Base-by-base conservation (phyloP, 2,113 vertebrate species). In the Patagioenas fasciata region DNA sequence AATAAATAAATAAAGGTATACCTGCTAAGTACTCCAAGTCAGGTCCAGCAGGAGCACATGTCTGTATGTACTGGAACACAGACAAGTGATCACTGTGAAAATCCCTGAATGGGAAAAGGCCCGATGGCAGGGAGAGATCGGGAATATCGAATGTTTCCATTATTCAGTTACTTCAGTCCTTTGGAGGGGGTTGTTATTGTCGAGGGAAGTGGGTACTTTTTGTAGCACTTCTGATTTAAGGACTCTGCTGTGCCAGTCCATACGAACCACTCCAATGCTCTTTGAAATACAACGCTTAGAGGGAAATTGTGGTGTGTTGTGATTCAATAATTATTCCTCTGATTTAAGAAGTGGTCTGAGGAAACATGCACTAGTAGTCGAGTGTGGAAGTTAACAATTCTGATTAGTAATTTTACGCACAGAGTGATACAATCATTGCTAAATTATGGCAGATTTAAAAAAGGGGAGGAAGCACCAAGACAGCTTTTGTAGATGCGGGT, bases 311-410 rank as follows among this genome's bases (percentile, higher is more conserved):
- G 57, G 38, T 54, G 9, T 8, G 6, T 21, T 91, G 29, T 72
- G 31, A 25, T 91, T 97, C 67, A 71, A 9, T 78, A 66, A 80
- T 89, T 93, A 75, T 14, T 62, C 11, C 25, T 85, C 62, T 44
- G 62, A 80, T 38, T 81, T 66, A 79, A 26, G 38, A 75, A 54
- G 57, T 60, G 21, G 21, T 88, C 44, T 89, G 84, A 89, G 25
- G 42, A 85, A 86, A 60, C 42, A 40, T 58, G 83, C 34, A 47
- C 40, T 80, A 53, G 72, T 25, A 40, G 26, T 34, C 9, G 54
- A 60, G 74, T 31, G 64, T 83, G 34, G 91, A 85, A 25, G 40
- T 92, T 40, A 34, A 44, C 38, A 89, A 74, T 67, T 88, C 5
- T 0, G 26, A 57, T 65, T 44, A 79, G 67, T 73, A 50, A 61